A percentile compares a stretch with the other conserved stretches of the same genome.
These are phyloP conservation scores for Peromyscus eremicus DNA, from an alignment of 2,797 vertebrate species.

Conservation along the genomic window DNA sequence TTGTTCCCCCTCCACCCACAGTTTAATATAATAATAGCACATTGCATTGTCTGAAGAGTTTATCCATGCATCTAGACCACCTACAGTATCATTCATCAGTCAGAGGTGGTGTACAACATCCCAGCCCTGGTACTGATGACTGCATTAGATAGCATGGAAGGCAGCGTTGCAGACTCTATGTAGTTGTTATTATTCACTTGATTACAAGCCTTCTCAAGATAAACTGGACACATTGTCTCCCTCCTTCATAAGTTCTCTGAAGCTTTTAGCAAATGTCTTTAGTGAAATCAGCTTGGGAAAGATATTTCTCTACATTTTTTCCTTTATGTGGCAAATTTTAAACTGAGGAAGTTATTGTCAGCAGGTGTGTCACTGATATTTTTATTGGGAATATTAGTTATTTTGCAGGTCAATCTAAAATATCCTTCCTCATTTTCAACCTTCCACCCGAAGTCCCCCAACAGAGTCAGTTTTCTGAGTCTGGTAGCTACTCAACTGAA, in stretches of 20 bases:
- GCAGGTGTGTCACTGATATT: not conserved
- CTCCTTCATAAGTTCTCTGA: not conserved
- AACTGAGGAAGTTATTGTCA: not conserved
- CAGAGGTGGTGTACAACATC: not conserved
- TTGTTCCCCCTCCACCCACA: not conserved
- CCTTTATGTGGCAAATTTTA: not conserved
- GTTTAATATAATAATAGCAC: not conserved
- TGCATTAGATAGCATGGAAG: not conserved
- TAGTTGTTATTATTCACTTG: constrained; percentile 13
- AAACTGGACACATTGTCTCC: not conserved
- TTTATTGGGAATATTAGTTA: constrained; percentile 37
- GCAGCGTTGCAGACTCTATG: not conserved
- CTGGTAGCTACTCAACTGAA: constrained; percentile 26
- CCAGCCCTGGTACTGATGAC: not conserved
- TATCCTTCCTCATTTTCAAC: not conserved
- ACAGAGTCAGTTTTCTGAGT: constrained; percentile 11
- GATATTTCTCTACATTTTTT: constrained; percentile 1
- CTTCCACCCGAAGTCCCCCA: fast-evolving
- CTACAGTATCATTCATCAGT: not conserved
- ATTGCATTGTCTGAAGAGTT: not conserved
- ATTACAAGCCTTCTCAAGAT: not conserved
- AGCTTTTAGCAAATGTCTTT: constrained; percentile 1
- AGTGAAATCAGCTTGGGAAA: not conserved
- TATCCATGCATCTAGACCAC: not conserved
- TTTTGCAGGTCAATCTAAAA: constrained; percentile 47